Conservation (phyloP, 2,888 invertebrate species). For the Campoplex capitator region DNA sequence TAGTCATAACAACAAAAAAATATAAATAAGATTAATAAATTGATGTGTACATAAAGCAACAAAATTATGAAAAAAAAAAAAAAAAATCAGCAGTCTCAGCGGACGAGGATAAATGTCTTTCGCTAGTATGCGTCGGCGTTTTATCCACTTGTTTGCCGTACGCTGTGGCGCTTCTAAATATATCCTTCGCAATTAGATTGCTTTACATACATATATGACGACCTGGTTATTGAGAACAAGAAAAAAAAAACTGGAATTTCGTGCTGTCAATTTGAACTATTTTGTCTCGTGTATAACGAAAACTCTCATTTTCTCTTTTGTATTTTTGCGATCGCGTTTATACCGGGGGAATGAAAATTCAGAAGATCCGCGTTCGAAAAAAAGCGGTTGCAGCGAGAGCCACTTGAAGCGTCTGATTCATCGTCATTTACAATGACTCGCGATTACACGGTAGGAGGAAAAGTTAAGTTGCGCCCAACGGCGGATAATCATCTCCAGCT, state of each 20-base stretch:
- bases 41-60: neutral
- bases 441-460: conserved; percentile 51
- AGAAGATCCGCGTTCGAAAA: neutral
- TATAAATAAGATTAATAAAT: neutral
- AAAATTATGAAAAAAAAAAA: neutral
- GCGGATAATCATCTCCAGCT: conserved; percentile 46
- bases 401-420: conserved; percentile 52
- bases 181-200: conserved; percentile 76
- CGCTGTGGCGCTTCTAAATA: conserved; percentile 74
- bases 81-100: neutral
- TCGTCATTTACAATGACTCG: conserved; percentile 55
- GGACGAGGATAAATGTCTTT: conserved; percentile 46
- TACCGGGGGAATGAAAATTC: neutral
- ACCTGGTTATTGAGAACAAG: conserved; percentile 37
- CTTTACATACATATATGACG: conserved; percentile 70
- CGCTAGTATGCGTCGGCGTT: conserved; percentile 34
- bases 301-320: neutral
- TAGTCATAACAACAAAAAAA: neutral
- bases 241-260: neutral
- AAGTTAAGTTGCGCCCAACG: conserved; percentile 48
- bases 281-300: neutral
- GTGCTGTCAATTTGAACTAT: neutral
- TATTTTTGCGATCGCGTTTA: neutral
- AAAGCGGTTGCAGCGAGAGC: neutral
- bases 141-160: conserved; percentile 41